Conservation (phyloP, 2,113 vertebrate genomes). For the Lagenorhynchus albirostris region DNA sequence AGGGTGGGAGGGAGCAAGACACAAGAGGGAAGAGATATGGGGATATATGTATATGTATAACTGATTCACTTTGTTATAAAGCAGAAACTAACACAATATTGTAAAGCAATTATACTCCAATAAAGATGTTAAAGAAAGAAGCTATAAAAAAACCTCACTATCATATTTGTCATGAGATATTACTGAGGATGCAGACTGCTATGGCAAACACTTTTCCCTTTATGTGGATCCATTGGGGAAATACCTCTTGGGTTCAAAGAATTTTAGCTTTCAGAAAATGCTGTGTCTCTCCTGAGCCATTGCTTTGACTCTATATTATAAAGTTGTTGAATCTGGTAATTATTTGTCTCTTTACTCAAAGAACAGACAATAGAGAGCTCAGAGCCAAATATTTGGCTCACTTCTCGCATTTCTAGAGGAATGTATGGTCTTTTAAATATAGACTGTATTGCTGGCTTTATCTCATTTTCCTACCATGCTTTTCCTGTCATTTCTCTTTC, state of each 20-base stretch:
- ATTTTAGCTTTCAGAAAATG: not conserved
- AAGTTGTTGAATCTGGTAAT: not conserved
- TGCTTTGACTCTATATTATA: not conserved
- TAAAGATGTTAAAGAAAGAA: not conserved
- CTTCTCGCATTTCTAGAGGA: not conserved
- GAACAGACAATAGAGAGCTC: not conserved
- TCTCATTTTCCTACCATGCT: not conserved
- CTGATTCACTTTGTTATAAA: no score
- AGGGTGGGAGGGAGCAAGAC: no score
- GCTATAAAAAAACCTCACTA: not conserved
- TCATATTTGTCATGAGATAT: not conserved
- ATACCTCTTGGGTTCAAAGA: not conserved
- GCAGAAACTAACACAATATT: no score
- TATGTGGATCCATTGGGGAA: not conserved
- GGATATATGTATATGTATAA: no score
- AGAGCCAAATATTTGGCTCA: not conserved
- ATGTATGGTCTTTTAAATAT: not conserved
- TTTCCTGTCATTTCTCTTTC: not conserved
- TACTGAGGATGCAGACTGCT: not conserved
- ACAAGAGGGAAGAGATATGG: no score
- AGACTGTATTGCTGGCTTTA: not conserved
- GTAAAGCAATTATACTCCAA: no score
- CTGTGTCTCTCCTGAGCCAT: not conserved
- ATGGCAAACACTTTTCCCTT: not conserved
- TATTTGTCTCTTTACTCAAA: not conserved